Percentiles rank a stretch among this genome's conserved stretches.
Evolutionary conservation across 2,797 vertebrate genomes (phyloP).

Genomic region (Pipistrellus kuhlii): DNA sequence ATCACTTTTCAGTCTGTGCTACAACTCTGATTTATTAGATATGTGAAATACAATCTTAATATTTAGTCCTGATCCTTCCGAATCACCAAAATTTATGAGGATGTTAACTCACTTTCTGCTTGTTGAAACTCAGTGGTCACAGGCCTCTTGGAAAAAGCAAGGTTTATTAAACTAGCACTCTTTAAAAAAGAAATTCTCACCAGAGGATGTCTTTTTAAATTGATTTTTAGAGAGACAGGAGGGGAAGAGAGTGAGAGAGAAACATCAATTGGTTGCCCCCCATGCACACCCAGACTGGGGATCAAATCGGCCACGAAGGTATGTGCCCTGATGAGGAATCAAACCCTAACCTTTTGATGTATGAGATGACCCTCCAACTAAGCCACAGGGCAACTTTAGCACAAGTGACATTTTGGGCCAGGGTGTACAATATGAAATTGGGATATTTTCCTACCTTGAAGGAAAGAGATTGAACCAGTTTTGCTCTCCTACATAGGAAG

Average conservation of each 20-base stretch:
- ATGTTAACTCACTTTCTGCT: neutral
- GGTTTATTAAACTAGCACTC: neutral
- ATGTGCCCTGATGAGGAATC: too few species aligned
- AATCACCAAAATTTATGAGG: neutral
- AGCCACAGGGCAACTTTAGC: too few species aligned
- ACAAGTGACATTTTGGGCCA: neutral
- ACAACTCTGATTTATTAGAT: neutral
- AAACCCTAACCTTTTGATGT: too few species aligned
- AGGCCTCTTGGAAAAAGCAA: slow-evolving; percentile 3
- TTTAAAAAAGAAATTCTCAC: too few species aligned
- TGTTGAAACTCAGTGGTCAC: neutral
- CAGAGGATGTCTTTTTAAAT: too few species aligned
- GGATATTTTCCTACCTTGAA: neutral
- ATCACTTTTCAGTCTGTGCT: neutral
- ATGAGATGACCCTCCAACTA: too few species aligned
- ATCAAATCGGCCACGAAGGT: too few species aligned
- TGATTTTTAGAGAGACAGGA: too few species aligned
- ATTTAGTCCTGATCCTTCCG: neutral
- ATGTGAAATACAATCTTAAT: slow-evolving; percentile 8
- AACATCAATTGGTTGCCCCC: too few species aligned
- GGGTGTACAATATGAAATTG: neutral
- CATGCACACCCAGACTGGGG: too few species aligned
- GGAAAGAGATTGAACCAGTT: neutral
- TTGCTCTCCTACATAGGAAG: neutral
- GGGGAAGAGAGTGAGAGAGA: too few species aligned